These are phyloP conservation scores for Symphodus melops DNA, from an alignment of 2,113 vertebrate species.

Conservation along the genomic window DNA sequence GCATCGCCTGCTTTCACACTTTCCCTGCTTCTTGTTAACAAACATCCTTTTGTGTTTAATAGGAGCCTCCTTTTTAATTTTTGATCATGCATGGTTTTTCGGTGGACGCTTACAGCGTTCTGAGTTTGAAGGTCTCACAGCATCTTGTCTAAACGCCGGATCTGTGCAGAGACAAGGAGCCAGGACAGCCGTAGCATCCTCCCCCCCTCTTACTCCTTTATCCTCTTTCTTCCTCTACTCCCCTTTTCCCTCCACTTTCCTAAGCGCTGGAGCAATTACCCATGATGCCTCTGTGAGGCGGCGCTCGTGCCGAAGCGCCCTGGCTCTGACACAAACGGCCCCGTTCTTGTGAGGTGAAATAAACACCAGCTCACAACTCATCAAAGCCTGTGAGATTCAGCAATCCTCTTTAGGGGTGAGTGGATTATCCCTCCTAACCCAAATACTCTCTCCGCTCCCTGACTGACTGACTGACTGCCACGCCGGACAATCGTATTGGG, in stretches of 20 bases:
- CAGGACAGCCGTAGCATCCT: constrained; percentile 45
- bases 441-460: constrained; percentile 73
- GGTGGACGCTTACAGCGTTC: constrained; percentile 47
- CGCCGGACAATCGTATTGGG: constrained; percentile 43
- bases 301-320: constrained; percentile 12
- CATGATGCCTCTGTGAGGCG: constrained; percentile 38
- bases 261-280: constrained; percentile 41
- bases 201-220: not conserved
- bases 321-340: constrained; percentile 58
- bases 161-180: constrained; percentile 56
- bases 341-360: constrained; percentile 74
- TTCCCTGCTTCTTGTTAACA: constrained; percentile 1
- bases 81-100: constrained; percentile 18
- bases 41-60: constrained; percentile 25
- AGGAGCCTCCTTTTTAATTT: constrained; percentile 1
- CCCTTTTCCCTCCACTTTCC: constrained; percentile 10
- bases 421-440: constrained; percentile 83
- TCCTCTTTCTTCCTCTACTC: not conserved
- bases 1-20: constrained; percentile 3
- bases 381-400: constrained; percentile 75
- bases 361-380: constrained; percentile 78
- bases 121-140: constrained; percentile 55
- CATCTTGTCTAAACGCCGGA: constrained; percentile 63
- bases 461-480: constrained; percentile 44
- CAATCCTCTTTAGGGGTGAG: constrained; percentile 83